Evolutionary conservation across 2,797 vertebrate genomes (phyloP).

Genomic region (Catostomus latipinnis): DNA sequence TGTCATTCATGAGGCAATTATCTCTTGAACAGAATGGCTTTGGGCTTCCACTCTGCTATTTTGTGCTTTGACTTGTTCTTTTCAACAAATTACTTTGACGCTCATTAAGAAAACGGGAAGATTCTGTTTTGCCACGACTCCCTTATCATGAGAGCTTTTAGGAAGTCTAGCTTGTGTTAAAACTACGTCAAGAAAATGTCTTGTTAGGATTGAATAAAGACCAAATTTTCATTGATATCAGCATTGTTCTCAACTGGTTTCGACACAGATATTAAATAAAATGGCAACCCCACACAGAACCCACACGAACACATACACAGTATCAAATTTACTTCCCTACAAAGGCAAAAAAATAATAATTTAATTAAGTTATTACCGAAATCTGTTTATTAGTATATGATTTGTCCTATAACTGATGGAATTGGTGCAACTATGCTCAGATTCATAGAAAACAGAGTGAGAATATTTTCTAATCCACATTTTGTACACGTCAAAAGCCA

Average conservation of each 20-base stretch:
- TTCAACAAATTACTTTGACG: conserved; percentile 47
- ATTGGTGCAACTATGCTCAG: no score
- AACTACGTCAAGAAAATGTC: not conserved
- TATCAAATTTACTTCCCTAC: no score
- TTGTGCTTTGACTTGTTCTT: conserved; percentile 42
- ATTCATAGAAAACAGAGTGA: no score
- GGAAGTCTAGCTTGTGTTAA: conserved; percentile 7
- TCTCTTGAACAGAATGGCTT: conserved; percentile 58
- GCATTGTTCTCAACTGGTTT: no score
- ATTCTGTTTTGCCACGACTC: conserved; percentile 22
- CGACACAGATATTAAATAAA: not conserved
- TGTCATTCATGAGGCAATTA: conserved; percentile 63
- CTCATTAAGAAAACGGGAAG: conserved; percentile 46
- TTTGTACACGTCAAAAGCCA: no score
- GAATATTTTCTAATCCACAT: no score
- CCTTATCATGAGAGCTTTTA: conserved; percentile 20
- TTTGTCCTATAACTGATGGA: no score
- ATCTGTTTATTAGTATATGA: no score
- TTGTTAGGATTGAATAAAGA: not conserved
- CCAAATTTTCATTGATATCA: no score
- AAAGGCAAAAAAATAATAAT: no score
- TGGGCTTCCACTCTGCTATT: conserved; percentile 48
- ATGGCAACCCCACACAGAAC: not conserved
- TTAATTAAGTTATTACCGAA: no score
- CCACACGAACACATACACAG: no score